A percentile compares a stretch with the other conserved stretches of the same genome.
Evolutionary conservation across 1,140 invertebrate species (phyloP).

Genomic region (Rhagoletis zephyria): DNA sequence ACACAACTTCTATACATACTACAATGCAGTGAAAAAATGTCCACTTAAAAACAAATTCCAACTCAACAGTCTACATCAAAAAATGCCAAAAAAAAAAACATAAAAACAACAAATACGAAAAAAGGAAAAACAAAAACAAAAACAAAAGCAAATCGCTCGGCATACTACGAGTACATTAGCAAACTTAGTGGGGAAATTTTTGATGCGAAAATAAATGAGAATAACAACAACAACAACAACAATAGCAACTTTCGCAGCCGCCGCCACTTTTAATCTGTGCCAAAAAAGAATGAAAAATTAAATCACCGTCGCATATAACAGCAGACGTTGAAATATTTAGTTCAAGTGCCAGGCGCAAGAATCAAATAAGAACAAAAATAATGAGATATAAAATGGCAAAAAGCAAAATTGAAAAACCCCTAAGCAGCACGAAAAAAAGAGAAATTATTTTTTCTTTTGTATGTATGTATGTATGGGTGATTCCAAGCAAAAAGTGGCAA

Average conservation of each 20-base stretch:
- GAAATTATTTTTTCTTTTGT: not conserved
- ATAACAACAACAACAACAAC: not conserved
- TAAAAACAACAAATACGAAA: not conserved
- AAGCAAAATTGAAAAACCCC: conserved; percentile 14
- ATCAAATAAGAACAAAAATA: conserved; percentile 28
- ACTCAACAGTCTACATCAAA: too few species aligned
- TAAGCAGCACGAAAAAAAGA: not conserved
- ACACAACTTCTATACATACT: too few species aligned
- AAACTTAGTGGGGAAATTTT: conserved; percentile 28
- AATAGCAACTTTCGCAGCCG: not conserved
- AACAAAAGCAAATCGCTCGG: not conserved
- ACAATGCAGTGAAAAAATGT: too few species aligned
- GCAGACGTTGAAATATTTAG: conserved; percentile 51
- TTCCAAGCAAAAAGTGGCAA: too few species aligned
- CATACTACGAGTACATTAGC: not conserved
- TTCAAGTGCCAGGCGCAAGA: conserved; percentile 38
- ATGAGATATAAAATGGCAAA: conserved; percentile 18
- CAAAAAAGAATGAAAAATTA: conserved; percentile 52
- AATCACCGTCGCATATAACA: conserved; percentile 45
- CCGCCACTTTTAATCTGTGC: conserved; percentile 40
- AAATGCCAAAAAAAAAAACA: not conserved
- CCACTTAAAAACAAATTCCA: too few species aligned
- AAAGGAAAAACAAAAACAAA: not conserved
- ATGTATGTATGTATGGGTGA: too few species aligned
- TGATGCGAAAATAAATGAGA: conserved; percentile 23